Evolutionary conservation across 2,797 vertebrate genomes (phyloP).

Genomic region (Rhinatrema bivittatum): DNA sequence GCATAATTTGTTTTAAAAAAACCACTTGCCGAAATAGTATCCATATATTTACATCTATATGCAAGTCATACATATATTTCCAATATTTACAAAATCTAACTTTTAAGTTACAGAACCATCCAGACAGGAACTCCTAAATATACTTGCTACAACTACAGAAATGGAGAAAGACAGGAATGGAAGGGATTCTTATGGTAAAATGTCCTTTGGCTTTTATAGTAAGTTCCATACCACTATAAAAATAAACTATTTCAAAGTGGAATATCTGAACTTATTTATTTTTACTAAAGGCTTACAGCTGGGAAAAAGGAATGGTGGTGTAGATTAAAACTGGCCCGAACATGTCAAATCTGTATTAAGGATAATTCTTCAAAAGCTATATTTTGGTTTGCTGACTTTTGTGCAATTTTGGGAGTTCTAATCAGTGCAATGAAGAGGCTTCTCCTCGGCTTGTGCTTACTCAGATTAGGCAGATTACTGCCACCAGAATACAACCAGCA

Average conservation of each 20-base stretch:
- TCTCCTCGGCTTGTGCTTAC: too few species aligned
- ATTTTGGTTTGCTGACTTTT: too few species aligned
- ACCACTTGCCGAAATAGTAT: conserved; percentile 33
- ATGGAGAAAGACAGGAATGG: conserved; percentile 25
- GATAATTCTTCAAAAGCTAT: too few species aligned
- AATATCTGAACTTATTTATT: conserved; percentile 18
- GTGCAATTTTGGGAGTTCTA: too few species aligned
- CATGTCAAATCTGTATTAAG: too few species aligned
- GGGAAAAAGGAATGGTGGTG: too few species aligned
- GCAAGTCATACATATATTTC: conserved; percentile 6
- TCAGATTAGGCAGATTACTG: too few species aligned
- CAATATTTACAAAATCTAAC: conserved; percentile 27
- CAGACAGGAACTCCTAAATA: conserved; percentile 28
- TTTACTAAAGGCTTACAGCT: too few species aligned
- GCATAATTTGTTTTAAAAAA: conserved; percentile 11
- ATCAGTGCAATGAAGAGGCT: too few species aligned
- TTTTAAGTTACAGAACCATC: too few species aligned
- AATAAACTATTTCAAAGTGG: conserved; percentile 18
- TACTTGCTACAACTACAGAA: conserved; percentile 3
- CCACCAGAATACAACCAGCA: too few species aligned
- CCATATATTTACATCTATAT: conserved; percentile 22
- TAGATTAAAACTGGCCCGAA: too few species aligned
- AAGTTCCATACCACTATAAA: conserved; percentile 11
- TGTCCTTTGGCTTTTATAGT: conserved; percentile 33
- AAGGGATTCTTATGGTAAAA: conserved; percentile 23